phyloP scores from a whole-genome alignment of 2,797 vertebrate genomes.

The Channa striata region DNA sequence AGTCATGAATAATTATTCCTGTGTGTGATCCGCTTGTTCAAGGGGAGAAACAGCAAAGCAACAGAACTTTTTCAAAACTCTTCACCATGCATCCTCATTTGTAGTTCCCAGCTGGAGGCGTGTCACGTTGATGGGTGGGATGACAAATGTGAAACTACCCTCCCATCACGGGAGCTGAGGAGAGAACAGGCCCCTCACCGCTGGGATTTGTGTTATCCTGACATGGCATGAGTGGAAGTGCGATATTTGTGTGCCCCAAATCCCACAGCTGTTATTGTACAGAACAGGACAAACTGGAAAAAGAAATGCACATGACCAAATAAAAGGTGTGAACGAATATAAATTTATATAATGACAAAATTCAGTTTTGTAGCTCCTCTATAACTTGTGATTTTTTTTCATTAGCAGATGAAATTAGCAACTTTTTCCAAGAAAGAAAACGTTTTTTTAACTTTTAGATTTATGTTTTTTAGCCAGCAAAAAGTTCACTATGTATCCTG shows the following conservation, averaged over 20 bases:
- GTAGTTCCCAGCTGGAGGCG: constrained; percentile 61
- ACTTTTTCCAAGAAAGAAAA: no score
- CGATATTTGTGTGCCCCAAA: constrained; percentile 1
- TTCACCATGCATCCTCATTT: constrained; percentile 42
- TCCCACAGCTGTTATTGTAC: constrained; percentile 11
- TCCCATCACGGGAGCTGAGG: constrained; percentile 26
- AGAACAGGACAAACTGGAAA: constrained; percentile 16
- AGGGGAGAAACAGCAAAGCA: constrained; percentile 35
- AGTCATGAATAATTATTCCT: constrained; percentile 48
- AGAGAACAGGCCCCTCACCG: neutral
- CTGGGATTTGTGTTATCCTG: neutral
- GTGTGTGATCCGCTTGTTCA: constrained; percentile 18
- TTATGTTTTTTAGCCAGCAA: no score
- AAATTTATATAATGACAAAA: no score
- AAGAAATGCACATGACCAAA: no score
- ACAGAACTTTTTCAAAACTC: constrained; percentile 54
- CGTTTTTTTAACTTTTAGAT: no score
- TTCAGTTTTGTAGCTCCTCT: no score
- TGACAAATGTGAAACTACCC: constrained; percentile 1
- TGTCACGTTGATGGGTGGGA: constrained; percentile 40
- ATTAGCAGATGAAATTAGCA: no score
- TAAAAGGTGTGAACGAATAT: no score
- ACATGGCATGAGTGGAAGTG: constrained; percentile 48
- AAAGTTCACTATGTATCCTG: no score
- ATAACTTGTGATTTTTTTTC: no score